Evolutionary conservation across 2,797 vertebrate species (phyloP), one percentile per base, ranked within the genome.

Genomic region (Squalus acanthias): DNA sequence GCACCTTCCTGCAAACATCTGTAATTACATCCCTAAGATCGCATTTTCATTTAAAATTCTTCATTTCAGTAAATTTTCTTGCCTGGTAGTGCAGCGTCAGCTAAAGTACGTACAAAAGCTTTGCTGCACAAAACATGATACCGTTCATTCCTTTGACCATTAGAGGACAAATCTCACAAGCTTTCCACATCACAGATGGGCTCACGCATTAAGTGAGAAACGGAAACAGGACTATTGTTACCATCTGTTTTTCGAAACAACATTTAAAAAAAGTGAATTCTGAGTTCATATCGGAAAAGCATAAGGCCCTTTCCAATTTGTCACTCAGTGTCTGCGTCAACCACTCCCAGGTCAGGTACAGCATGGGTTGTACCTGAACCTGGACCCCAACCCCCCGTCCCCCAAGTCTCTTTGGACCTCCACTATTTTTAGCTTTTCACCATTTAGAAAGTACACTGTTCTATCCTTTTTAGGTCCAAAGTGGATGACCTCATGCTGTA

Each of bases 61-160:
- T 93, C 94, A 95, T 95, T 95, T 95, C 67, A 95, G 50, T 95
- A 57, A 69, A 76, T 76, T 76, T 74, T 76, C 65, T 53, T 95
- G 72, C 94, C 29, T n/a, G 72, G 70, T 76, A 60, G 76, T 74
- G 94, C 94, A 74, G 94, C 24, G 50, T 95, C 70, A 95, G 94
- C 94, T 60, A 60, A 95, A 95, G 69, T 9, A 95, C 67, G 50
- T 15, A 72, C 50, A 95, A 95, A 76, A 95, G 94, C 70, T 76
- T 76, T 95, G 26, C 72, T 95, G 50, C 70, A 76, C 94, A 74
- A 33, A 95, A 95, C 50, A 60, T 76, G 94, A 95, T 74, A 95
- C 69, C 26, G 3, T n/a, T 74, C 70, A 53, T 33, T 46, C 15
- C 12, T 72, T 12, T 74, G 70, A 72, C 94, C 70, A 74, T 95